Evolutionary conservation across 2,113 vertebrate species (phyloP), one percentile per base, ranked within the genome.

Genomic region (Chloroceryle aenea): DNA sequence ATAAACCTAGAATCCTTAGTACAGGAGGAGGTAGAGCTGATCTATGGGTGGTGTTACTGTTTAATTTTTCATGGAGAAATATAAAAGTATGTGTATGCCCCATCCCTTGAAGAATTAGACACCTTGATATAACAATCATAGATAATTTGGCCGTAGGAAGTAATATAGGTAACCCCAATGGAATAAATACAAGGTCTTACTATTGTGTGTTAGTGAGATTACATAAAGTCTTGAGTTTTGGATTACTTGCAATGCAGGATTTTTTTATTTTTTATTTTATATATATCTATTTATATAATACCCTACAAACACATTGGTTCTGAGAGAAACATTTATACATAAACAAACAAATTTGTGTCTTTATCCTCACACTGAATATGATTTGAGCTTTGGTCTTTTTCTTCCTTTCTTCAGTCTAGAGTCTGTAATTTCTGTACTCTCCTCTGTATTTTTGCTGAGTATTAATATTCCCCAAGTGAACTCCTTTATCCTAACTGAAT

Each of bases 401-500:
- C 32, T 77, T 88, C 21, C 6, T 16, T 68, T 55, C 45, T 68
- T 34, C 26, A 9, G 62, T 76, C 22, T 61, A 66, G 48, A 91
- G 3, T 1, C 15, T 76, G 5, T 38, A 19, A 55, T 52, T 63
- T 87, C 38, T 71, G 6, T 43, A 17, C 14, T 72, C 6, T 69
- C 11, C 30, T 87, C 68, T 27, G 1, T 34, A 72, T 34, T 12
- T 61, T 88, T 83, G 15, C 17, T 4, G 18, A 80, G 4, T 66
- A 85, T 88, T 94, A 94, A 80, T 83, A 85, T 59, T 77, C 32
- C 21, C 36, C 2, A 34, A 55, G 43, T 32, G 64, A 52, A 48
- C 85, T 74, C 16, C 18, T 95, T 92, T 87, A 90, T 86, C 38
- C 38, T 90, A 90, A 92, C 12, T 68, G 16, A 87, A 92, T 90